phyloP scores from a whole-genome alignment of 2,888 invertebrate genomes.

The Nymphalis polychloros region DNA sequence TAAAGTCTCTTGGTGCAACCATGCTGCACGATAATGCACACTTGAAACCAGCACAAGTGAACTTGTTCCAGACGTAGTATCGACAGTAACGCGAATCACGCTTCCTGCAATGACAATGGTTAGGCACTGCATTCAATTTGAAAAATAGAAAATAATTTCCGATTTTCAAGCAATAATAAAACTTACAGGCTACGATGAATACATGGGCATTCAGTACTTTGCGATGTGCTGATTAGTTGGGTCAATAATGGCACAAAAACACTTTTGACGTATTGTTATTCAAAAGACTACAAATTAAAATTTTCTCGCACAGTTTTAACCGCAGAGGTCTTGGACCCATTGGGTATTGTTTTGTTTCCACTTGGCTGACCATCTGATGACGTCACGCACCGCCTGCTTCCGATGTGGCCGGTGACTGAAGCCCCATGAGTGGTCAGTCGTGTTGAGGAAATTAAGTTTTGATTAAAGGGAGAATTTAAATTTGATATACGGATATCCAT shows the following conservation, averaged over 20 bases:
- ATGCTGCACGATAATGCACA: slow-evolving; percentile 32
- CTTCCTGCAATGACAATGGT: background rate
- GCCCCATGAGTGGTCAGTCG: slow-evolving; percentile 19
- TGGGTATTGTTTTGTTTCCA: slow-evolving; percentile 61
- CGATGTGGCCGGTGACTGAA: slow-evolving; percentile 52
- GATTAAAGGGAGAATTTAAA: slow-evolving; percentile 10
- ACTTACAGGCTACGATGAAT: too few relatives aligned
- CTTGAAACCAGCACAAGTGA: slow-evolving; percentile 28
- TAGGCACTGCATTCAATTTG: background rate
- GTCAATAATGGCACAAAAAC: too few relatives aligned
- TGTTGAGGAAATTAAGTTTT: slow-evolving; percentile 40
- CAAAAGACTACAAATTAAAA: background rate
- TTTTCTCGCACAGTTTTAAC: slow-evolving; percentile 17
- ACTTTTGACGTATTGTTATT: background rate
- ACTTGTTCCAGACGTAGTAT: slow-evolving; percentile 28
- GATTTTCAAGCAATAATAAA: background rate
- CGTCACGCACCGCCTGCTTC: slow-evolving; percentile 71
- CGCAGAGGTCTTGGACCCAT: slow-evolving; percentile 32
- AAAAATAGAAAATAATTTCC: background rate
- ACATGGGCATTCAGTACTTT: too few relatives aligned
- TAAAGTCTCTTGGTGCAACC: slow-evolving; percentile 36
- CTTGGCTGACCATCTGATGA: slow-evolving; percentile 68
- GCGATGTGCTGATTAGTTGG: too few relatives aligned
- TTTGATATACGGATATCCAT: too few relatives aligned
- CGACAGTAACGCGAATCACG: slow-evolving; percentile 1